phyloP scores from a whole-genome alignment of 2,113 vertebrate genomes.

The Grammomys dolichurus region DNA sequence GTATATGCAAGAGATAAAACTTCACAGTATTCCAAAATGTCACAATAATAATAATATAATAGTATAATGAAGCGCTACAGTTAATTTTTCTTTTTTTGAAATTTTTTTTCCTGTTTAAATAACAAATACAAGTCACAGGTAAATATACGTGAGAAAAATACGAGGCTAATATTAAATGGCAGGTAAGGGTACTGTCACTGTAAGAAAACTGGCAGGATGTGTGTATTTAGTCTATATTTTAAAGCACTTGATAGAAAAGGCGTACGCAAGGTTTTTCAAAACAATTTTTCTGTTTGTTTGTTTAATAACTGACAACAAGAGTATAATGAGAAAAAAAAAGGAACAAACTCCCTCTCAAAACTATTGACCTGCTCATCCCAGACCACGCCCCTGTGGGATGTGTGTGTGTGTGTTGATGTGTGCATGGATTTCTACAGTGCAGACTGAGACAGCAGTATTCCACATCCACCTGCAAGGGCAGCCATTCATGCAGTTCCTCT shows the following conservation, averaged over 20 bases:
- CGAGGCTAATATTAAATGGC: conserved; percentile 94
- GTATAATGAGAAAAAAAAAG: conserved; percentile 90
- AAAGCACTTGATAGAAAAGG: conserved; percentile 95
- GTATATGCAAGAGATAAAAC: conserved; percentile 95
- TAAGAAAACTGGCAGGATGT: conserved; percentile 94
- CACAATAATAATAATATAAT: conserved; percentile 93
- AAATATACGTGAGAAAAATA: conserved; percentile 95
- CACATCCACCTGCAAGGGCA: conserved; percentile 58
- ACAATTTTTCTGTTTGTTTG: conserved; percentile 88
- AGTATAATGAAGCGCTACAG: conserved; percentile 94
- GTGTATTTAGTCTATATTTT: conserved; percentile 94
- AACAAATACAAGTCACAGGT: conserved; percentile 95
- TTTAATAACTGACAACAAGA: conserved; percentile 91
- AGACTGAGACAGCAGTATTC: conserved; percentile 64
- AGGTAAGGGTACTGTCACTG: conserved; percentile 94
- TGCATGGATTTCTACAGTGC: neutral
- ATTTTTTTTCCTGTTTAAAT: conserved; percentile 92
- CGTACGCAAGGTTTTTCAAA: conserved; percentile 91
- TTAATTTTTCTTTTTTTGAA: conserved; percentile 91
- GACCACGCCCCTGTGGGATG: conserved; percentile 80
- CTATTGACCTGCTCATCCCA: conserved; percentile 90
- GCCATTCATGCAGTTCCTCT: conserved; percentile 9
- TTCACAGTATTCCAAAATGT: conserved; percentile 95
- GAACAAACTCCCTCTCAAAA: conserved; percentile 89
- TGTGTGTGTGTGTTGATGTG: conserved; percentile 64